Evolutionary conservation across 1,140 invertebrate species (phyloP).

Genomic region (Probaryconus sp.): DNA sequence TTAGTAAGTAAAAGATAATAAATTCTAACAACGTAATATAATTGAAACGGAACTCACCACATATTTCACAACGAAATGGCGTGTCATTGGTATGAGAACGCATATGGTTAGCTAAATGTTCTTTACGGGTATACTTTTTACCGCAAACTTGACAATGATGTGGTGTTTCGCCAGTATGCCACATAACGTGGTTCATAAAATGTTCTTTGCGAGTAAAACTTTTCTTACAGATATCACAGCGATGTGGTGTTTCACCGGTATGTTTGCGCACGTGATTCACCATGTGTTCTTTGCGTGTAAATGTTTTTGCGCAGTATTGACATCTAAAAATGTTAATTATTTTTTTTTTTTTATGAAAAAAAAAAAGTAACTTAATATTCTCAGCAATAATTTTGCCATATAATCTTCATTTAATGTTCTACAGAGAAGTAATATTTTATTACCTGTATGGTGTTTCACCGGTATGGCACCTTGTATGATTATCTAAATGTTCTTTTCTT

Average conservation of each 20-base stretch:
- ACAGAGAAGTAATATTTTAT: too few species aligned
- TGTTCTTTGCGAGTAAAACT: slow-evolving; percentile 84
- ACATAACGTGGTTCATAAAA: slow-evolving; percentile 83
- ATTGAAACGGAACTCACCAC: slow-evolving; percentile 79
- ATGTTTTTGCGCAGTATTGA: slow-evolving; percentile 84
- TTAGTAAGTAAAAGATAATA: too few species aligned
- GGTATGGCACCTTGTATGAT: slow-evolving; percentile 89
- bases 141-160: slow-evolving; percentile 86
- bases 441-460: slow-evolving; percentile 89
- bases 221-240: slow-evolving; percentile 85
- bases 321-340: slow-evolving; percentile 77
- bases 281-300: slow-evolving; percentile 84
- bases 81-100: slow-evolving; percentile 90
- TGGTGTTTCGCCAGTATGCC: slow-evolving; percentile 85
- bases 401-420: too few species aligned
- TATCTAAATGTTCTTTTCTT: slow-evolving; percentile 90
- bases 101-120: slow-evolving; percentile 87
- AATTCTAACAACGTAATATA: not conserved
- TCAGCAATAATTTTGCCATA: too few species aligned
- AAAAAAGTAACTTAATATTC: too few species aligned
- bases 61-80: slow-evolving; percentile 88
- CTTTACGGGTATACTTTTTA: slow-evolving; percentile 88
- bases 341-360: too few species aligned
- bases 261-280: slow-evolving; percentile 84
- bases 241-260: slow-evolving; percentile 86